These are phyloP conservation scores for Jaculus jaculus DNA, from an alignment of 2,113 vertebrate genomes.

Conservation along the genomic window DNA sequence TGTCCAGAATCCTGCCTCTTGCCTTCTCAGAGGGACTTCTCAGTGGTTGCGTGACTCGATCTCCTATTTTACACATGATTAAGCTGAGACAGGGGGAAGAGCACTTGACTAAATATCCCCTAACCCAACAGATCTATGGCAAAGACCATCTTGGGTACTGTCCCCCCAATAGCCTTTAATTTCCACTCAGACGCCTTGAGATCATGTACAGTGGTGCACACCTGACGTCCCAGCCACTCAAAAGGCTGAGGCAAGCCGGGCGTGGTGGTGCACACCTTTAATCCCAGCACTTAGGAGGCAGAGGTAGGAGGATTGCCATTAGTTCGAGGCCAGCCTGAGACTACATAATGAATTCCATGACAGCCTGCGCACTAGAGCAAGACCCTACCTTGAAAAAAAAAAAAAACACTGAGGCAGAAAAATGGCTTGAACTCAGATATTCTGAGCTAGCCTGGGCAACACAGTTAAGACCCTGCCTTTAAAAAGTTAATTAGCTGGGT, in stretches of 20 bases:
- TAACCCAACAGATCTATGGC: background rate
- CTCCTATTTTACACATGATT: background rate
- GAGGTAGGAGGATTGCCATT: no score
- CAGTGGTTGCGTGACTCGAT: background rate
- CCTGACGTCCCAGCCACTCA: no score
- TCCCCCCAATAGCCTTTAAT: background rate
- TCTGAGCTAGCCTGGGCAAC: background rate
- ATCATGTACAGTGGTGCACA: background rate
- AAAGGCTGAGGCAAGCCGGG: background rate
- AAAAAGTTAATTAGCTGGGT: background rate
- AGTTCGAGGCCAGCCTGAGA: no score
- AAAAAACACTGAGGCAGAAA: background rate
- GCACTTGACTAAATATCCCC: background rate
- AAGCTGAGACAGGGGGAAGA: background rate
- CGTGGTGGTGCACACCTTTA: no score
- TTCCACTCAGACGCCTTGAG: background rate
- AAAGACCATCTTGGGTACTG: background rate
- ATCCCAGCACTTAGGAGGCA: no score
- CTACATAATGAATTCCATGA: no score
- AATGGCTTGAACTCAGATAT: background rate
- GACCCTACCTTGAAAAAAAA: no score
- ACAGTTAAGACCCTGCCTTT: no score
- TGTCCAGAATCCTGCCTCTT: background rate
- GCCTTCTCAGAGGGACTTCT: background rate
- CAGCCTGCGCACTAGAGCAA: no score